Percentiles rank a stretch among this genome's conserved stretches.
phyloP scores from a whole-genome alignment of 2,888 invertebrate species.

The Leptinotarsa tumamoca region DNA sequence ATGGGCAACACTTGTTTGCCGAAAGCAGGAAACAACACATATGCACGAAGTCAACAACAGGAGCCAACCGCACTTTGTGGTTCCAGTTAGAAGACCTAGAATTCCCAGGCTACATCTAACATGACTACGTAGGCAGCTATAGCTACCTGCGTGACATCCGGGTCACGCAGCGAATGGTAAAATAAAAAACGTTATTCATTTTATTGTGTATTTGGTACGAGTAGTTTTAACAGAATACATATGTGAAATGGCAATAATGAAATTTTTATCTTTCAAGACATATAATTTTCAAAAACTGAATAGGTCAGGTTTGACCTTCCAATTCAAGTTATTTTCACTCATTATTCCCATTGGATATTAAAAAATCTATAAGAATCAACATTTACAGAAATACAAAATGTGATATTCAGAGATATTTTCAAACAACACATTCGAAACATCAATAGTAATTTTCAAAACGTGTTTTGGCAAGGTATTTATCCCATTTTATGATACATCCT shows the following conservation, averaged over 20 bases:
- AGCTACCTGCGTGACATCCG: too few relatives aligned
- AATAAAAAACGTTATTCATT: neutral
- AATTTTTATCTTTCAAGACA: neutral
- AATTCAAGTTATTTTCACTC: neutral
- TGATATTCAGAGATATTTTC: neutral
- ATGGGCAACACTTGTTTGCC: too few relatives aligned
- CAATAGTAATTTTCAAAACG: neutral
- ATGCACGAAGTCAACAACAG: too few relatives aligned
- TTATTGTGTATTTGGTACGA: slow-evolving; percentile 3
- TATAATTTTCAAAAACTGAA: neutral
- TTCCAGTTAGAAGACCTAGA: too few relatives aligned
- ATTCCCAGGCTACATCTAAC: too few relatives aligned
- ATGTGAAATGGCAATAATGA: neutral
- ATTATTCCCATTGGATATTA: too few relatives aligned
- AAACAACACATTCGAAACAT: neutral
- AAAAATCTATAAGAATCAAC: too few relatives aligned
- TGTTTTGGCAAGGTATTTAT: neutral
- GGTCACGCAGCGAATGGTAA: neutral
- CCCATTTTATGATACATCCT: neutral
- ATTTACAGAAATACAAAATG: too few relatives aligned
- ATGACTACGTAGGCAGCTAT: too few relatives aligned
- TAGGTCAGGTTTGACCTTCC: neutral
- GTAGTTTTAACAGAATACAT: neutral
- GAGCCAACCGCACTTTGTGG: too few relatives aligned
- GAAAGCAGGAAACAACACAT: too few relatives aligned